Conservation (phyloP, 2,113 vertebrate species). For the Triplophysa rosa region DNA sequence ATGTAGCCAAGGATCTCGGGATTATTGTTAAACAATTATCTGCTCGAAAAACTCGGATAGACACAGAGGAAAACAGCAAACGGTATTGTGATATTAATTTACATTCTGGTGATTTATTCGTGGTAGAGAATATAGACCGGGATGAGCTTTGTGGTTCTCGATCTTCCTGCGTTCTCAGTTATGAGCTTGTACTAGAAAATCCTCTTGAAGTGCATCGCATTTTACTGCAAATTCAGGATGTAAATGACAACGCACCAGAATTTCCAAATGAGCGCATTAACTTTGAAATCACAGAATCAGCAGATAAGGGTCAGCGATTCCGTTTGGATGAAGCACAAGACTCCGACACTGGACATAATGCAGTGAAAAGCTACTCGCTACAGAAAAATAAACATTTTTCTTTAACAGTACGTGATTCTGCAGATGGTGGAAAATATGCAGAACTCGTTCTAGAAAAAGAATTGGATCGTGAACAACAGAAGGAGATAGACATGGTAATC, state of each 20-base stretch:
- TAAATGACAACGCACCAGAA: slow-evolving; percentile 72
- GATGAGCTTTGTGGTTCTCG: slow-evolving; percentile 64
- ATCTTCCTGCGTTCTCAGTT: slow-evolving; percentile 58
- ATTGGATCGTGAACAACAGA: slow-evolving; percentile 46
- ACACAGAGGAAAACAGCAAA: slow-evolving; percentile 53
- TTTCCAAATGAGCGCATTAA: slow-evolving; percentile 56
- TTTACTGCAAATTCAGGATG: slow-evolving; percentile 64
- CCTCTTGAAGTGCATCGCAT: slow-evolving; percentile 53
- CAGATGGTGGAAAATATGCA: slow-evolving; percentile 56
- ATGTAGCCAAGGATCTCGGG: slow-evolving; percentile 39
- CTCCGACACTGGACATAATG: slow-evolving; percentile 59
- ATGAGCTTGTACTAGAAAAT: slow-evolving; percentile 59
- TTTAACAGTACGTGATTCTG: slow-evolving; percentile 47
- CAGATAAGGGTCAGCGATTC: slow-evolving; percentile 58
- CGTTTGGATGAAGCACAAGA: slow-evolving; percentile 63
- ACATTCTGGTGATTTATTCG: slow-evolving; percentile 66
- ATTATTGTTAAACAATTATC: slow-evolving; percentile 9
- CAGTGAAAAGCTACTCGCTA: slow-evolving; percentile 57
- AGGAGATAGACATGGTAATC: slow-evolving; percentile 40
- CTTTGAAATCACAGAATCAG: slow-evolving; percentile 62
- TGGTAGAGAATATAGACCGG: slow-evolving; percentile 68
- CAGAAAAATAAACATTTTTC: slow-evolving; percentile 56
- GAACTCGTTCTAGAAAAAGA: slow-evolving; percentile 47
- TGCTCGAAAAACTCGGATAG: slow-evolving; percentile 30
- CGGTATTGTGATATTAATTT: slow-evolving; percentile 59